phyloP scores from a whole-genome alignment of 1,140 invertebrate genomes.

The Megalopta genalis region DNA sequence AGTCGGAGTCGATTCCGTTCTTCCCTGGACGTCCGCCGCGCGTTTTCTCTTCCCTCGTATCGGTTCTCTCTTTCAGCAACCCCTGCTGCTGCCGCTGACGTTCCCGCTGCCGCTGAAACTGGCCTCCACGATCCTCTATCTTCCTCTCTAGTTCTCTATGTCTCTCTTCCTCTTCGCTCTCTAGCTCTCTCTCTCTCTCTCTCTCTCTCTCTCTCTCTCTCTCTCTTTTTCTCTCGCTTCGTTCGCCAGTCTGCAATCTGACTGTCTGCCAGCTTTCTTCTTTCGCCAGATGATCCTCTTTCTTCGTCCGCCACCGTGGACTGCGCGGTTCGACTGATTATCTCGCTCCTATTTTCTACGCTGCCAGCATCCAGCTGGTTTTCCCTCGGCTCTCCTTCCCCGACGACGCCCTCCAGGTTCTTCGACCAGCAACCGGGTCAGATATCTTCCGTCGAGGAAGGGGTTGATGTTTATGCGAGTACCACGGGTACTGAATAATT shows the following conservation, averaged over 20 bases:
- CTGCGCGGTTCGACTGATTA: slow-evolving; percentile 42
- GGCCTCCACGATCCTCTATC: slow-evolving; percentile 36
- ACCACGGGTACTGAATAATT: too few relatives aligned
- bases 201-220: too few relatives aligned
- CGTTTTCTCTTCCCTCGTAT: slow-evolving; percentile 51
- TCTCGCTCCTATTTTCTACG: slow-evolving; percentile 33
- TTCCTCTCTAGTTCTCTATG: slow-evolving; percentile 2
- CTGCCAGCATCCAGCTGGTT: not conserved
- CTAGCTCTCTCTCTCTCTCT: slow-evolving; percentile 17
- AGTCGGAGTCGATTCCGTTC: slow-evolving; percentile 39
- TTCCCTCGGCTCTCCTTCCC: not conserved
- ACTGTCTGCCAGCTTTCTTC: slow-evolving; percentile 59
- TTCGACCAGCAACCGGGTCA: too few relatives aligned
- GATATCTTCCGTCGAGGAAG: not conserved
- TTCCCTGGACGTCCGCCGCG: slow-evolving; percentile 29
- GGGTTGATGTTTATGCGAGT: too few relatives aligned
- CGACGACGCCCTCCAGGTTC: too few relatives aligned
- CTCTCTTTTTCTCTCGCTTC: too few relatives aligned
- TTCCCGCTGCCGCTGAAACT: slow-evolving; percentile 56
- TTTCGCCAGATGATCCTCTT: slow-evolving; percentile 39
- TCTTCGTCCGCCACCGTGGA: slow-evolving; percentile 15
- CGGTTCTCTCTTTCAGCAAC: slow-evolving; percentile 62
- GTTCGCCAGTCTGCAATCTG: slow-evolving; percentile 40
- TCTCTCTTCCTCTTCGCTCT: not conserved
- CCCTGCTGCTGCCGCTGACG: slow-evolving; percentile 58